Evolutionary conservation across 2,797 vertebrate species (phyloP), one percentile per base, ranked within the genome.

Genomic region (Iguana delicatissima): DNA sequence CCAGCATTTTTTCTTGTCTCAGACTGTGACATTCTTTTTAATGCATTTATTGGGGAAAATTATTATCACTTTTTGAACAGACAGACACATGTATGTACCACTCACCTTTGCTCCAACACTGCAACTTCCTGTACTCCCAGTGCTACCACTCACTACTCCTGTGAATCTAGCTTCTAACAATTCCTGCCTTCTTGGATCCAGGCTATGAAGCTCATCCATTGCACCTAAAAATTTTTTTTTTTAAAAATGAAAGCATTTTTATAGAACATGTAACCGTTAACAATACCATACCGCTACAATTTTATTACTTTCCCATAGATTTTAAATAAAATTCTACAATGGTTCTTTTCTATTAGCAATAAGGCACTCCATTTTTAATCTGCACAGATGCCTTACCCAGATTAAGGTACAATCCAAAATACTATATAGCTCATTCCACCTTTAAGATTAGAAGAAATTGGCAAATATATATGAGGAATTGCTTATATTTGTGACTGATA

Each of bases 151-250:
- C 92, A 99, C 99, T 89, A 98, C 99, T 87, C 99, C 99, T 52
- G 99, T 99, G 96, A 99, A 99, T 94, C 99, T 97, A 93, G 99
- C 99, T 97, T 99, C 99, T 96, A 99, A 94, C 96, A 99, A 98
- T 97, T 99, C 99, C 96, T 99, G 99, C 94, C 99, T 98, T 98
- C 99, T 98, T 96, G 99, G 99, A 97, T 99, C 99, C 97, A 99
- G 97, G 97, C 99, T 99, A 96, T 99, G 99, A 98, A 99, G 98
- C 95, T 99, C 99, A 97, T 99, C 99, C 99, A 99, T 99, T 95
- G 98, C 98, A 98, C 98, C 98, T 99, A 96, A 92, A n/a, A n/a
- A n/a, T n/a, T n/a, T n/a, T n/a, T n/a, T n/a, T n/a, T n/a, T n/a
- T n/a, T n/a, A n/a, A n/a, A 86, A 92, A 55, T 72, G 59, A 46